Conservation (phyloP, 2,888 invertebrate species). For the Tenodera sinensis region DNA sequence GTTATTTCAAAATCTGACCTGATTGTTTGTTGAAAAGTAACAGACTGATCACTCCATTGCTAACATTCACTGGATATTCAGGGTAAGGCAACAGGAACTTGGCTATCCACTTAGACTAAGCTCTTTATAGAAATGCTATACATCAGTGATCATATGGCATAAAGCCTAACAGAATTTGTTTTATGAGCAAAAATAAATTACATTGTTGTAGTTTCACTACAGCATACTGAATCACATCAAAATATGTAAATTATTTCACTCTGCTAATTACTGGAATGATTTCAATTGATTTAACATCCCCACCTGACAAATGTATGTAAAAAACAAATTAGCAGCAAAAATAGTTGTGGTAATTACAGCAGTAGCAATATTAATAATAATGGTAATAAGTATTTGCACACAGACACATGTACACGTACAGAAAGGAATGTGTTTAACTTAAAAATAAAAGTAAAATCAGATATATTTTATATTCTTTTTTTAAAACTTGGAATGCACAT, state of each 20-base stretch:
- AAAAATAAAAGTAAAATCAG: not conserved
- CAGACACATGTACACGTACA: not conserved
- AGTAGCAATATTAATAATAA: not conserved
- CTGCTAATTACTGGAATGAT: not conserved
- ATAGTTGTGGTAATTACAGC: not conserved
- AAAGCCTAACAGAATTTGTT: not conserved
- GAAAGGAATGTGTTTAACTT: not conserved
- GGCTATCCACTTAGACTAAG: not conserved
- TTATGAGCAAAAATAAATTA: not conserved
- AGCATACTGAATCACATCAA: not conserved
- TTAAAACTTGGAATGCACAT: slow-evolving; percentile 1
- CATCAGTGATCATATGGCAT: not conserved
- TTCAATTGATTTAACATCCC: not conserved
- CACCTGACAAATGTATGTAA: not conserved
- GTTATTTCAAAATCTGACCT: too few relatives aligned
- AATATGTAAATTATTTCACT: not conserved
- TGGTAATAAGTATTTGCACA: not conserved
- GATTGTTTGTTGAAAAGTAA: too few relatives aligned
- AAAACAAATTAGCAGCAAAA: not conserved
- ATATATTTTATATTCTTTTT: not conserved
- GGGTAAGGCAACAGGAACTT: not conserved
- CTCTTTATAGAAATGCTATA: not conserved
- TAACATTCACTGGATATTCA: not conserved
- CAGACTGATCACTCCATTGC: too few relatives aligned
- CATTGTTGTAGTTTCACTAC: not conserved